These are phyloP conservation scores for Cavia aperea DNA, from an alignment of 2,113 vertebrate species.

Conservation along the genomic window DNA sequence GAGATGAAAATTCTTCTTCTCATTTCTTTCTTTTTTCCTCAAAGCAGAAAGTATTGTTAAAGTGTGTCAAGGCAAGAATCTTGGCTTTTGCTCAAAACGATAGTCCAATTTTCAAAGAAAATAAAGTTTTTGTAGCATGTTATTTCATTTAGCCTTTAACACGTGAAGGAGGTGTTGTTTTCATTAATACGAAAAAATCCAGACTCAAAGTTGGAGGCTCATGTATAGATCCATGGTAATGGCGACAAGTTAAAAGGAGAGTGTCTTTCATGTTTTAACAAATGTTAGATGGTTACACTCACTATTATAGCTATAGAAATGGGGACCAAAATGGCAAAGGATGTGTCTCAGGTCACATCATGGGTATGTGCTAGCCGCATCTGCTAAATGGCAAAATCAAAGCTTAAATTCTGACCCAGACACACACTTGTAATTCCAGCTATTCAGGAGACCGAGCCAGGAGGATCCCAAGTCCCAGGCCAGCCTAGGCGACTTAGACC, in stretches of 20 bases:
- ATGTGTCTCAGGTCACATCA: not conserved
- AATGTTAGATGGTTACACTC: not conserved
- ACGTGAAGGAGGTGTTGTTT: not conserved
- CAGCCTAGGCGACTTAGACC: not conserved
- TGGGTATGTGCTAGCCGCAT: not conserved
- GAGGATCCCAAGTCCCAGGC: not conserved
- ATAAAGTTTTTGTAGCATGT: not conserved
- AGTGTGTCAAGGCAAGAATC: not conserved
- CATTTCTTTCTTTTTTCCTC: constrained; percentile 1
- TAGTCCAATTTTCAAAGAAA: not conserved
- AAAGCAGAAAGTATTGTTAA: constrained; percentile 15
- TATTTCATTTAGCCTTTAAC: not conserved
- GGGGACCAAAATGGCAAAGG: not conserved
- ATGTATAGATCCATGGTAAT: not conserved
- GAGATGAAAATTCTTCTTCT: not conserved
- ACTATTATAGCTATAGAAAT: not conserved
- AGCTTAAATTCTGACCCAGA: not conserved
- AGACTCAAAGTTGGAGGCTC: not conserved
- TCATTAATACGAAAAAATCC: not conserved
- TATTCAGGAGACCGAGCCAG: not conserved
- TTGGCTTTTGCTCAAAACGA: constrained; percentile 9
- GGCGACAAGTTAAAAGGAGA: not conserved
- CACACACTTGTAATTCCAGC: not conserved
- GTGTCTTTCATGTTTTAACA: not conserved
- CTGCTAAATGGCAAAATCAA: not conserved